phyloP scores from a whole-genome alignment of 2,797 vertebrate species.

The Halcyon smyrnensis region DNA sequence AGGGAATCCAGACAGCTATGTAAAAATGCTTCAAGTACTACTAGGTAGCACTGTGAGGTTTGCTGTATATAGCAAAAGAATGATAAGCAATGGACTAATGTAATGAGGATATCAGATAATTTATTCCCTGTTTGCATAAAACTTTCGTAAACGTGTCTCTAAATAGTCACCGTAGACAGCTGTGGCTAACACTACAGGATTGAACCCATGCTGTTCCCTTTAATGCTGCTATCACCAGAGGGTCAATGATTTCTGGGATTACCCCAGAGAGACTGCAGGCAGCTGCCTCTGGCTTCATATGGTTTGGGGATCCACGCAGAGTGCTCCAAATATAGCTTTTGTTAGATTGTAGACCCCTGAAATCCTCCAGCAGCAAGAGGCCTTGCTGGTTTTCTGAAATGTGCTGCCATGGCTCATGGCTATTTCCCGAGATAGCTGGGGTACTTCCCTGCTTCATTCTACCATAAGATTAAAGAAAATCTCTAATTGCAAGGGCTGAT shows the following conservation, averaged over 20 bases:
- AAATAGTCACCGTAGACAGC: background rate
- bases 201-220: background rate
- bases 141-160: background rate
- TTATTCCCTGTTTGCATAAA: background rate
- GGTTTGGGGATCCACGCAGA: accelerated
- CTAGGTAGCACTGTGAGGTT: background rate
- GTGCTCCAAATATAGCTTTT: background rate
- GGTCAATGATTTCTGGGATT: too few relatives aligned
- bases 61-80: background rate
- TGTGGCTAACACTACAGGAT: background rate
- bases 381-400: background rate
- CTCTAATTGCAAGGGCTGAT: background rate
- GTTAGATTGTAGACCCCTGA: background rate
- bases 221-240: accelerated
- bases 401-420: background rate
- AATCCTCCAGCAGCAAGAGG: background rate
- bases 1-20: background rate
- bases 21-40: background rate
- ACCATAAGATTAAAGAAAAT: background rate
- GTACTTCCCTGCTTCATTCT: background rate
- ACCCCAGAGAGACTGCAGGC: background rate
- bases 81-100: background rate
- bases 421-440: background rate
- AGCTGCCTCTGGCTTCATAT: background rate
- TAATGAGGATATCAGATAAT: background rate